phyloP scores from a whole-genome alignment of 2,113 vertebrate genomes.

The Gobius niger region DNA sequence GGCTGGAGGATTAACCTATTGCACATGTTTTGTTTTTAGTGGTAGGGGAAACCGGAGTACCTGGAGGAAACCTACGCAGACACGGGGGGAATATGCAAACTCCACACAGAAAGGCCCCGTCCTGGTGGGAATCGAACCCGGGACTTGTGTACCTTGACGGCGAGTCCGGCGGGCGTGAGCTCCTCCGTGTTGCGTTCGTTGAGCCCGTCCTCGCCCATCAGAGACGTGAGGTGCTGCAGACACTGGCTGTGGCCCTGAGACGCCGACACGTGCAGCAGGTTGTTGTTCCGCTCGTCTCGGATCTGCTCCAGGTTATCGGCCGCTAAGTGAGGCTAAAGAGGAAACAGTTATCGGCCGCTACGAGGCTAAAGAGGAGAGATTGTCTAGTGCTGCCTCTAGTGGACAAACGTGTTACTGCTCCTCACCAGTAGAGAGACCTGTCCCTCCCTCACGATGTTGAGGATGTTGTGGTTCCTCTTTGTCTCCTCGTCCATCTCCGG shows the following conservation, averaged over 20 bases:
- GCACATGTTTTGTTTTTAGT: too few relatives aligned
- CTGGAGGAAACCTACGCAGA: too few relatives aligned
- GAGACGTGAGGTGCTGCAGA: conserved; percentile 94
- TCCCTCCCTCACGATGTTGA: conserved; percentile 95
- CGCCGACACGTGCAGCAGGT: conserved; percentile 91
- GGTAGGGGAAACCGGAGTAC: too few relatives aligned
- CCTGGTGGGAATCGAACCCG: too few relatives aligned
- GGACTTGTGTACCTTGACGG: conserved; percentile 91
- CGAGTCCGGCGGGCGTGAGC: conserved; percentile 92
- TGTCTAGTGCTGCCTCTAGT: too few relatives aligned
- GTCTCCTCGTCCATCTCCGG: conserved; percentile 77
- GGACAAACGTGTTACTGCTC: too few relatives aligned
- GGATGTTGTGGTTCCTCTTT: conserved; percentile 92
- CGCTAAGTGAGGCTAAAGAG: conserved; percentile 88
- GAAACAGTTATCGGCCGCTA: conserved; percentile 86
- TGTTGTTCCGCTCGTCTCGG: conserved; percentile 89
- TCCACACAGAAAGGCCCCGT: too few relatives aligned
- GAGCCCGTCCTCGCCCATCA: conserved; percentile 97
- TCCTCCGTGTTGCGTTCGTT: conserved; percentile 89
- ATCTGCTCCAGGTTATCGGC: conserved; percentile 95
- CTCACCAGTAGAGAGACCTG: conserved; percentile 94
- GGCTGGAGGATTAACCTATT: too few relatives aligned
- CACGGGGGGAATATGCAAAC: too few relatives aligned
- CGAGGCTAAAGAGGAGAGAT: conserved; percentile 78
- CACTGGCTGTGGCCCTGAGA: conserved; percentile 91